phyloP scores from a whole-genome alignment of 1,140 invertebrate species.

The Diorhabda sublineata region DNA sequence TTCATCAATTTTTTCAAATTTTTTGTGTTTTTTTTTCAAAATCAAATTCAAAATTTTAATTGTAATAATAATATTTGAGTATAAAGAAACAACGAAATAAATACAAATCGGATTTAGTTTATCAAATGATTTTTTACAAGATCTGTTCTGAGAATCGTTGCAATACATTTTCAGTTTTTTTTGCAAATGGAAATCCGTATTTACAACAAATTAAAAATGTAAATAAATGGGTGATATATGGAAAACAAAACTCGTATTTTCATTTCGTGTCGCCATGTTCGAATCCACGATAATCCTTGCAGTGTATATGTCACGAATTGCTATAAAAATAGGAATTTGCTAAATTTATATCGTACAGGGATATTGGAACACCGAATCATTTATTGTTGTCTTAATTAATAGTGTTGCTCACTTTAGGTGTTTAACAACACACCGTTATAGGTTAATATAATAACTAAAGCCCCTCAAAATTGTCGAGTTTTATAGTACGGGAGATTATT shows the following conservation, averaged over 20 bases:
- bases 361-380: conserved; percentile 11
- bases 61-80: too few relatives aligned
- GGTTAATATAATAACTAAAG: conserved; percentile 12
- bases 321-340: conserved; percentile 14
- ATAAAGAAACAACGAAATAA: too few relatives aligned
- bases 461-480: not conserved
- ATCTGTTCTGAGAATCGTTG: too few relatives aligned
- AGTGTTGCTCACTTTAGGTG: conserved; percentile 14
- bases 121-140: too few relatives aligned
- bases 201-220: too few relatives aligned
- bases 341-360: conserved; percentile 11
- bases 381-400: conserved; percentile 19
- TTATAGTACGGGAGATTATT: not conserved
- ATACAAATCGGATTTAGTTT: too few relatives aligned
- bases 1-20: too few relatives aligned
- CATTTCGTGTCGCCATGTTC: conserved; percentile 1
- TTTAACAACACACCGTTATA: conserved; percentile 5
- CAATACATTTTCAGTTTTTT: too few relatives aligned
- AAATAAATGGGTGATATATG: not conserved
- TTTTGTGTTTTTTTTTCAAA: too few relatives aligned
- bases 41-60: too few relatives aligned
- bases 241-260: not conserved
- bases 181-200: too few relatives aligned
- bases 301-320: conserved; percentile 4
- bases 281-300: conserved; percentile 7